Percentiles rank a stretch among this genome's conserved stretches.
These are phyloP conservation scores for Cololabis saira DNA, from an alignment of 2,113 vertebrate genomes.

Conservation along the genomic window DNA sequence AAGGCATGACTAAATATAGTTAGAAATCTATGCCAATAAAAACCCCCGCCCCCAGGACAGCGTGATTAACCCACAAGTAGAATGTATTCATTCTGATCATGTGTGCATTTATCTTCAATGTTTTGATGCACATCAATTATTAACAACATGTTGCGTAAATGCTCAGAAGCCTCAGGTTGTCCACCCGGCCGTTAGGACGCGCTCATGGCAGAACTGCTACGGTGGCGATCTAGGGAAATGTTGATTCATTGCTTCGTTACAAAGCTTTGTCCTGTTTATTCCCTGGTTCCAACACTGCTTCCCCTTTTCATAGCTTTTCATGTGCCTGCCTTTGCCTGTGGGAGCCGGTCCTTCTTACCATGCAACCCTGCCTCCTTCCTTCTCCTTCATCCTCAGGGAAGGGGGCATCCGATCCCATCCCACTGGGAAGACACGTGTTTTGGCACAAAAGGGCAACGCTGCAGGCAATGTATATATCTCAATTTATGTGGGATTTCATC, in stretches of 20 bases:
- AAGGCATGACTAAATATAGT: slow-evolving; percentile 9
- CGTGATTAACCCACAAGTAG: slow-evolving; percentile 26
- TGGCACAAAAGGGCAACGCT: slow-evolving; percentile 72
- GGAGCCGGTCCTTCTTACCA: slow-evolving; percentile 45
- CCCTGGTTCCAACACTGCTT: slow-evolving; percentile 29
- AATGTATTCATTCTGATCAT: slow-evolving; percentile 62
- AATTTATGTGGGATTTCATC: slow-evolving; percentile 74
- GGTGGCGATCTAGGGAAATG: slow-evolving; percentile 35
- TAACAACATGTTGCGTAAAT: slow-evolving; percentile 66
- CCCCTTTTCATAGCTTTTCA: slow-evolving; percentile 48
- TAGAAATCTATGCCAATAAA: slow-evolving; percentile 11
- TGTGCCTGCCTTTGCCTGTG: slow-evolving; percentile 43
- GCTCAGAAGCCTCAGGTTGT: slow-evolving; percentile 39
- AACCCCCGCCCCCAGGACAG: slow-evolving; percentile 19
- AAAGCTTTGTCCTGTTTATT: slow-evolving; percentile 43
- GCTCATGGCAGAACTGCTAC: slow-evolving; percentile 20
- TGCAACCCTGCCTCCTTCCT: slow-evolving; percentile 43
- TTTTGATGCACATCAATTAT: slow-evolving; percentile 77
- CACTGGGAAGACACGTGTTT: slow-evolving; percentile 63
- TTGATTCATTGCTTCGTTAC: slow-evolving; percentile 45
- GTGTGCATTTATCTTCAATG: slow-evolving; percentile 63
- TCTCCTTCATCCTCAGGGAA: slow-evolving; percentile 41
- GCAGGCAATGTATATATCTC: slow-evolving; percentile 74
- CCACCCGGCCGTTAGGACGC: slow-evolving; percentile 27
- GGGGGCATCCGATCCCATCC: slow-evolving; percentile 51